Evolutionary conservation across 2,797 vertebrate species (phyloP), one percentile per base, ranked within the genome.

Genomic region (Oreochromis grahami): DNA sequence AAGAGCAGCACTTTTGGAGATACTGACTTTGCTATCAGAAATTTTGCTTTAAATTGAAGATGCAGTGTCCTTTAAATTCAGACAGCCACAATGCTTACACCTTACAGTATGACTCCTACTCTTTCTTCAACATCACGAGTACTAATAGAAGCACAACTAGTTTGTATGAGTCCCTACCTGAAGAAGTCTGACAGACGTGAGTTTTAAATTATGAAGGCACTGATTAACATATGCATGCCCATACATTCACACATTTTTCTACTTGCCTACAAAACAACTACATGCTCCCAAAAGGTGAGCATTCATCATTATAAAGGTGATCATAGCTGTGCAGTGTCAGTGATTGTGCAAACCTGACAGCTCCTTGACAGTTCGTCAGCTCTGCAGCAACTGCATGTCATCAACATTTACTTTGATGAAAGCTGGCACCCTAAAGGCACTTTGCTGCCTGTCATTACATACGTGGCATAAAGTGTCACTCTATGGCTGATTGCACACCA

Each of bases 221-320:
- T 77, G 45, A 85, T 32, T 48, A 77, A 76, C 11, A 81, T 43
- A 58, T 52, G 38, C n/a, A 68, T 52, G 14, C 10, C 48, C 43
- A 52, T 77, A 45, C 58, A 68, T 45, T 53, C 32, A 76, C n/a
- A 51, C 29, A 53, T 24, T 60, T 26, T 8, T 21, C 26, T 26
- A 52, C n/a, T 36, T 38, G 3, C 81, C 86, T 91, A 78, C 83
- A 83, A 77, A 84, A 48, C n/a, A 80, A 85, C 76, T 50, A 74
- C 36, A 19, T 7, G 12, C 52, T 87, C 70, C 82, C 76, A 53
- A 89, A 91, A 87, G 85, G 87, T 90, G 85, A 82, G 29, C 77
- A 87, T 80, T 88, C 81, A 92, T 93, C 85, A 91, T 88, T 89
- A 79, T 90, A 93, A 92, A 94, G 92, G 94, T 95, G 93, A 95